phyloP scores from a whole-genome alignment of 2,888 invertebrate species.

The Ptychoptera contaminata region DNA sequence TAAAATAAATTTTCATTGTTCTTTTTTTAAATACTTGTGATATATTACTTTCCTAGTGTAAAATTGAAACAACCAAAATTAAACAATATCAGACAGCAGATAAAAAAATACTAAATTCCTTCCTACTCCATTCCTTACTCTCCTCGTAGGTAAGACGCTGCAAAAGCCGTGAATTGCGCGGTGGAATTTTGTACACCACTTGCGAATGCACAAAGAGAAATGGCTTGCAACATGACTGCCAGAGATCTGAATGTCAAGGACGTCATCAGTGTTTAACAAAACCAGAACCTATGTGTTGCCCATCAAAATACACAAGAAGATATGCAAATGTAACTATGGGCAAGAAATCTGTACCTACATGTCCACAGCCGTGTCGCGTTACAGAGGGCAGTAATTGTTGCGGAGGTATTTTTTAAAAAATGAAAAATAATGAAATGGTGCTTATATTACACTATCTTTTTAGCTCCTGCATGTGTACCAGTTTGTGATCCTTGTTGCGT shows the following conservation, averaged over 20 bases:
- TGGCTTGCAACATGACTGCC: slow-evolving; percentile 43
- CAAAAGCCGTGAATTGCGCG: slow-evolving; percentile 37
- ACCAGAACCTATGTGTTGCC: slow-evolving; percentile 34
- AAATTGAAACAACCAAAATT: too few relatives aligned
- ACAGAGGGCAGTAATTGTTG: neutral
- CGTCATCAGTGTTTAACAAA: slow-evolving; percentile 32
- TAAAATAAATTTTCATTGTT: too few relatives aligned
- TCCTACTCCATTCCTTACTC: neutral
- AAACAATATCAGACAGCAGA: too few relatives aligned
- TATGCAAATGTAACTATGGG: slow-evolving; percentile 19
- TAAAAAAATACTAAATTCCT: neutral
- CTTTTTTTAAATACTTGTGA: too few relatives aligned
- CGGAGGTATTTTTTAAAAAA: too few relatives aligned
- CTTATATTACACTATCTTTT: too few relatives aligned
- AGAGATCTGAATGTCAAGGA: slow-evolving; percentile 35
- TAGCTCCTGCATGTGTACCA: neutral
- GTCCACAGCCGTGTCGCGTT: neutral
- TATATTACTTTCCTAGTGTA: too few relatives aligned
- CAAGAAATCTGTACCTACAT: slow-evolving; percentile 5
- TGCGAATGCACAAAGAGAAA: slow-evolving; percentile 42
- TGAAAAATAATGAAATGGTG: too few relatives aligned
- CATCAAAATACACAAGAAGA: slow-evolving; percentile 23
- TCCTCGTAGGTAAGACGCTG: slow-evolving; percentile 19
- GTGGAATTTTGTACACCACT: slow-evolving; percentile 35
- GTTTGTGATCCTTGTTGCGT: neutral